phyloP scores from a whole-genome alignment of 2,113 vertebrate genomes.

The Scatophagus argus region DNA sequence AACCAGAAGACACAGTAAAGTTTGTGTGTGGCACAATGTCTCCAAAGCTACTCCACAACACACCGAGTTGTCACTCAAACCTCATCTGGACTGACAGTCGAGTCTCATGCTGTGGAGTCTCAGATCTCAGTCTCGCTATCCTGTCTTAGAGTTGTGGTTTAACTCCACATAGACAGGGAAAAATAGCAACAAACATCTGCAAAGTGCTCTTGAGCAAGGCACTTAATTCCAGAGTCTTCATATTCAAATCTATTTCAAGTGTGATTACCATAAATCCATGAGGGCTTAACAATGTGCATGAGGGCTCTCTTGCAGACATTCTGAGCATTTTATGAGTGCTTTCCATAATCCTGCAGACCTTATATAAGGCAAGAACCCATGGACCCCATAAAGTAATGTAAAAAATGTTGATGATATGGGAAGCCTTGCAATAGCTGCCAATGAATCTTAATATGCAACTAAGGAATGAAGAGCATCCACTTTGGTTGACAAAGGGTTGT shows the following conservation, averaged over 20 bases:
- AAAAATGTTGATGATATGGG: not conserved
- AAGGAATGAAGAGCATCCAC: not conserved
- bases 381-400: not conserved
- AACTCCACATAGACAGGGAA: not conserved
- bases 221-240: not conserved
- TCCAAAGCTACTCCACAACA: conserved; percentile 23
- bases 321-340: not conserved
- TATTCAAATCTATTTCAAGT: not conserved
- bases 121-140: not conserved
- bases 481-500: not conserved
- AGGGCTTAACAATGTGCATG: not conserved
- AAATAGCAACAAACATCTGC: not conserved
- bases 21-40: conserved; percentile 5
- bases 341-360: not conserved
- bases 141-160: not conserved
- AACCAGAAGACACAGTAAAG: conserved; percentile 1
- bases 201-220: not conserved
- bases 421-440: not conserved
- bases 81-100: conserved; percentile 30
- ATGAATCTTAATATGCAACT: not conserved
- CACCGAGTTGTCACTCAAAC: conserved; percentile 41
- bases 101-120: not conserved
- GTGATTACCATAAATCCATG: not conserved
- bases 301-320: not conserved
- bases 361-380: not conserved